Percentiles rank a stretch among this genome's conserved stretches.
These are phyloP conservation scores for Acleris cristana DNA, from an alignment of 2,888 invertebrate species.

Conservation along the genomic window DNA sequence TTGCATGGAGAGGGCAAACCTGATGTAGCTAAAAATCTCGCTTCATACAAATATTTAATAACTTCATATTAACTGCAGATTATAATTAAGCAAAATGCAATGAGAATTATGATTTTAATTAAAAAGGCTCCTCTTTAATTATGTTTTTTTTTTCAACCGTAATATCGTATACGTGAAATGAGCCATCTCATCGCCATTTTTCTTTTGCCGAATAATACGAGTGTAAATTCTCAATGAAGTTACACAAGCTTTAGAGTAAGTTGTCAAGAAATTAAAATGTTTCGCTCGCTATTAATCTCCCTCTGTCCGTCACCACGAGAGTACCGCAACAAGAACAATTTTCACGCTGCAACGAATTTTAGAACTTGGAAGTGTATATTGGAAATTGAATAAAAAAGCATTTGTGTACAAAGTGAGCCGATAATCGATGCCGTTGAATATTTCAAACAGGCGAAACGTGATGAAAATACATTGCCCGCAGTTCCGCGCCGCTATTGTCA, in stretches of 20 bases:
- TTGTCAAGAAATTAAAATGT: not conserved
- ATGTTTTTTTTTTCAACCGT: too few species aligned
- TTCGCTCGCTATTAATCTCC: not conserved
- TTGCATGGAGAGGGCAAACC: too few species aligned
- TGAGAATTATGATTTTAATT: too few species aligned
- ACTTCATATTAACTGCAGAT: too few species aligned
- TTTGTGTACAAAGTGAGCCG: constrained; percentile 76
- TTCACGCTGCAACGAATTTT: constrained; percentile 41
- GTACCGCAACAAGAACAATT: constrained; percentile 3
- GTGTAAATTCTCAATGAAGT: too few species aligned
- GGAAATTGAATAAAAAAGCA: constrained; percentile 73
- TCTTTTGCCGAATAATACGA: too few species aligned
- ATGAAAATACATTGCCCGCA: constrained; percentile 63
- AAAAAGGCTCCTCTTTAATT: too few species aligned
- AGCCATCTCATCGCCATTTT: too few species aligned
- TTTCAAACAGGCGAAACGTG: constrained; percentile 72
- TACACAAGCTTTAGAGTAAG: not conserved
- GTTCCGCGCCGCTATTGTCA: constrained; percentile 54
- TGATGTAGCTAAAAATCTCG: too few species aligned
- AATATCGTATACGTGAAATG: too few species aligned
- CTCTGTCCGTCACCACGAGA: not conserved
- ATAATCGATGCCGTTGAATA: constrained; percentile 79
- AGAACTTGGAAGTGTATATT: constrained; percentile 35
- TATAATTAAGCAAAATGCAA: too few species aligned
- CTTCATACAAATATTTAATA: too few species aligned